phyloP scores from a whole-genome alignment of 2,797 vertebrate genomes.

The Gallirallus australis region DNA sequence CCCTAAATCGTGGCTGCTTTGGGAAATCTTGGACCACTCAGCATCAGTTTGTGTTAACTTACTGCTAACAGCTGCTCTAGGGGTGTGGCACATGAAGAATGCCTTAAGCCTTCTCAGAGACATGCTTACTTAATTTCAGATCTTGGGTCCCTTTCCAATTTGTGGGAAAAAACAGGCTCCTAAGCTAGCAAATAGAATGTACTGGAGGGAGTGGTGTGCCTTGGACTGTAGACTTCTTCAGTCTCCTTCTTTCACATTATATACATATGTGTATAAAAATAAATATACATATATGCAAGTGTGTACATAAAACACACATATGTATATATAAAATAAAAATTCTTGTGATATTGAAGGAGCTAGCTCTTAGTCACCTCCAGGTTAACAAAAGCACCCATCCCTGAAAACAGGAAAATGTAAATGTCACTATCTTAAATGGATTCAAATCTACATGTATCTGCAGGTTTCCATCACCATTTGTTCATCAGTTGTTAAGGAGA shows the following conservation, averaged over 20 bases:
- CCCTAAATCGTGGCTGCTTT: neutral
- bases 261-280: neutral
- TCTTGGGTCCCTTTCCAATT: neutral
- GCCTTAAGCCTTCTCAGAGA: neutral
- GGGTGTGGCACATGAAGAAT: neutral
- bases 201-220: neutral
- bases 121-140: neutral
- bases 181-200: neutral
- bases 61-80: neutral
- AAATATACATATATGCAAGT: too few species aligned
- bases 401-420: neutral
- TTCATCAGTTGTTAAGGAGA: neutral
- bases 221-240: neutral
- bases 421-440: neutral
- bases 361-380: neutral
- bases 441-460: neutral
- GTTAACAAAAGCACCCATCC: neutral
- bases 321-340: neutral
- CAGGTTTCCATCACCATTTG: neutral
- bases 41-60: neutral
- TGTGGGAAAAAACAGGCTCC: neutral
- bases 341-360: neutral
- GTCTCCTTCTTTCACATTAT: neutral
- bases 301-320: neutral
- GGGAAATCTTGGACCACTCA: neutral